Evolutionary conservation across 2,888 invertebrate species (phyloP), one percentile per base, ranked within the genome.

Genomic region (Penaeus monodon): DNA sequence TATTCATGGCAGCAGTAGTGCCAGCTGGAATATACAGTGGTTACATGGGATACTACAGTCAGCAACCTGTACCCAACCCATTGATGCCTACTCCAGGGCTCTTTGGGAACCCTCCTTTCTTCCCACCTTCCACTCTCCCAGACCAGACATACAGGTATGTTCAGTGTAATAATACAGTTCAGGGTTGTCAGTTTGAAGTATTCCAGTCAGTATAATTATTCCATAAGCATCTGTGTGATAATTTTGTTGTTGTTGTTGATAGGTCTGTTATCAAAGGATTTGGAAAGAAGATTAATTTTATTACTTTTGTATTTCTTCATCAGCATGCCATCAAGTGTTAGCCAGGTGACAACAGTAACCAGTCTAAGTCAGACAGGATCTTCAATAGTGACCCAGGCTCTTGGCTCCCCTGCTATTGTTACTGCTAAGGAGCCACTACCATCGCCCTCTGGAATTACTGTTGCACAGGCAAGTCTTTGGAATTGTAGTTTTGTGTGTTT

Each of bases 111-210:
- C 85, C 86, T 44, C 89, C 89, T 7, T 89, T 89, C 84, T 86
- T 86, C 70, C 89, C 89, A 14, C 89, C 89, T 77, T 89, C 89
- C 10, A 89, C 89, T 33, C 33, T 89, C 17, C 86, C 86, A 7
- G 89, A 89, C 12, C 89, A 89, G 73, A 57, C 86, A 63, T 86
- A 57, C 82, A 66, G 79, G 85, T 81, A 38, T 44, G 85, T 38
- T 29, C 24, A 12, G 12, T 49, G 22, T 68, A n/a, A n/a, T 74
- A 10, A 74, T 27, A 7, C 74, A 74, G 33, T 10, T 10, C 14
- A n/a, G 24, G 38, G 24, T 38, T 38, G 12, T 38, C 33, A 29
- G 29, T 29, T 44, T 44, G 44, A 44, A 44, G 10, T 44, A 8
- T 10, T 10, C 44, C 44, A 44, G 10, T 2, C 24, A 76, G 33